Percentiles rank a stretch among this genome's conserved stretches.
phyloP scores from a whole-genome alignment of 2,113 vertebrate genomes.

The Orientallactaga bullata region DNA sequence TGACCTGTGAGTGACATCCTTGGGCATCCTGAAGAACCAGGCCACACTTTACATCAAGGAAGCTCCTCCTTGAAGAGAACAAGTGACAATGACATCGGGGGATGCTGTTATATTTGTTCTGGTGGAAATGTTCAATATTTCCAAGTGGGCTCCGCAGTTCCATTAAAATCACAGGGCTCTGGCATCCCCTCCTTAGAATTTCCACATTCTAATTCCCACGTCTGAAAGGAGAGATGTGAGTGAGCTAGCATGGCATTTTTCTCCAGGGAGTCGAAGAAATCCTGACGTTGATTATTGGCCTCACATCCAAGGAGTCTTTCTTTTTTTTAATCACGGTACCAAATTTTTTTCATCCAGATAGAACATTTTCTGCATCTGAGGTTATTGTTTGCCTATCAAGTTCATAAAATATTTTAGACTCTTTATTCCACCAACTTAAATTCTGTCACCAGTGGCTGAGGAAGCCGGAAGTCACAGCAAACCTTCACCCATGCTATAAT shows the following conservation, averaged over 20 bases:
- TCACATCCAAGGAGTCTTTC: slow-evolving; percentile 28
- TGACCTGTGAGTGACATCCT: slow-evolving; percentile 6
- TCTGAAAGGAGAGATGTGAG: slow-evolving; percentile 21
- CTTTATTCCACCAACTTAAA: not conserved
- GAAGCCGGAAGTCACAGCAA: not conserved
- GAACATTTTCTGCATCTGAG: slow-evolving; percentile 55
- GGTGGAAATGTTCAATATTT: slow-evolving; percentile 54
- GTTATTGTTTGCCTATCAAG: slow-evolving; percentile 23
- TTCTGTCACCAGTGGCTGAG: not conserved
- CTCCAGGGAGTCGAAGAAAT: slow-evolving; percentile 62
- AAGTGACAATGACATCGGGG: not conserved
- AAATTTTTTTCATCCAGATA: slow-evolving; percentile 39
- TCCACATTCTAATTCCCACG: slow-evolving; percentile 37
- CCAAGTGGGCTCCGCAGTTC: slow-evolving; percentile 65
- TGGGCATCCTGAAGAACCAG: not conserved
- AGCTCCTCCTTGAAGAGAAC: not conserved
- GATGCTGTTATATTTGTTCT: slow-evolving; percentile 58
- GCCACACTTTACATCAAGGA: slow-evolving; percentile 29
- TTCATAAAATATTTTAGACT: slow-evolving; percentile 60
- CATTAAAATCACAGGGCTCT: slow-evolving; percentile 56
- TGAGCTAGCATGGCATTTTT: slow-evolving; percentile 11
- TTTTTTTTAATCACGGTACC: slow-evolving; percentile 21
- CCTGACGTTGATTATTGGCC: slow-evolving; percentile 46
- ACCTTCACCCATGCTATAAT: not conserved
- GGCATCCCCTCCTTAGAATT: not conserved